Base-by-base conservation (phyloP, 2,888 invertebrate genomes). In the Blomia tropicalis region DNA sequence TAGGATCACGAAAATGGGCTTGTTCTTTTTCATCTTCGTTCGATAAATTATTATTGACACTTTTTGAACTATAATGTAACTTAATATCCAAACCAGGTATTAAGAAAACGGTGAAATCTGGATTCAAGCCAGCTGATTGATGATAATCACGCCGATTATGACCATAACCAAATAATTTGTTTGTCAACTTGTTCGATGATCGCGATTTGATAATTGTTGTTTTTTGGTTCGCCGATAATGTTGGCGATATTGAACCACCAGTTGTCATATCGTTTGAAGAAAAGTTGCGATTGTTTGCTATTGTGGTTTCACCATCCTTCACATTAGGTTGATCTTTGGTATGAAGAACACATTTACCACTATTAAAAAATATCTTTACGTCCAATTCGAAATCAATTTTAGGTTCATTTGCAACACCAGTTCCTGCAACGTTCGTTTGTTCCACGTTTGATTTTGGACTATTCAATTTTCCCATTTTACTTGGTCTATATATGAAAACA, bases 371-470 rank as follows among this genome's bases (percentile, higher is more conserved):
- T 51, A 95, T 92, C 75, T 92, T 92, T 4, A 96, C 87, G 73
- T 93, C 93, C 69, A 96, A 76, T 73, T 95, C 92, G 71, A 96
- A 85, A 75, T 95, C 93, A 61, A 95, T 87, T 71, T 87, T 91
- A 0, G 93, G 91, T 71, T 91, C 91, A 61, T 67, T 36, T 36
- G 36, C 17, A 47, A n/a, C 47, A 47, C 4, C n/a, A n/a, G 5
- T 7, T n/a, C 32, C 32, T 3, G 14, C 41, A 41, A 3, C 41
- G n/a, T 41, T 51, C n/a, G 51, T 4, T 25, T 2, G 1, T 2
- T 25, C 2, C n/a, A n/a, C n/a, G n/a, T n/a, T n/a, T n/a, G n/a
- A n/a, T n/a, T n/a, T n/a, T n/a, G n/a, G n/a, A n/a, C n/a, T n/a
- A n/a, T n/a, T n/a, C n/a, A n/a, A n/a, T n/a, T n/a, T n/a, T n/a